Evolutionary conservation across 2,888 invertebrate genomes (phyloP), one percentile per base, ranked within the genome.

Genomic region (Chymomyza fuscimana): DNA sequence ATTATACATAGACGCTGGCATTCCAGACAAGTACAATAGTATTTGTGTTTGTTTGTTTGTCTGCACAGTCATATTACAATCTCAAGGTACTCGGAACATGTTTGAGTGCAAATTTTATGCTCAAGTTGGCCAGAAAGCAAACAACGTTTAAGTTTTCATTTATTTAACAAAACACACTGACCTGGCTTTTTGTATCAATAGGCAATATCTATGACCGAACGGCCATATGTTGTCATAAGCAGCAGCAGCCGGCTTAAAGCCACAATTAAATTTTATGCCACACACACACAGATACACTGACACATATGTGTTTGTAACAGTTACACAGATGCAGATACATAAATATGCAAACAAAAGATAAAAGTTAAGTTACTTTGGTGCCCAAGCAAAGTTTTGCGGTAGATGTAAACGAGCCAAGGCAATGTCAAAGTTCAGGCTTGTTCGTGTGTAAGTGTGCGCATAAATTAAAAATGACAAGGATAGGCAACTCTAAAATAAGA

Each of bases 381-480:
- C 50, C 40, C 40, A 46, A 46, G 12, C 54, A 54, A 54, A 54
- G 54, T 54, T 54, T 54, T 54, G 19, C 54, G 54, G 40, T 46
- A 46, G 54, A 54, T 54, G 16, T 54, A 16, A 54, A 54, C 10
- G 40, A 46, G 40, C 40, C 40, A 46, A 46, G 40, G 12, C 59
- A 59, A 68, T 72, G 62, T 9, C 22, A 61, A 61, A 61, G 61
- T 61, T 61, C 36, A 40, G 32, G 29, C 22, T 63, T 54, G 54
- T 54, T 54, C 54, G 46, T 46, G 51, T 25, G 62, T 22, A 16
- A 50, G 25, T 25, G 5, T 10, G 4, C 25, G 80, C 82, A 80
- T 80, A 80, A 80, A 80, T 83, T 82, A 82, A 82, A 88, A 88
- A 83, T 83, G 88, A 83, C 83, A 83, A 77, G 88, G 83, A 83